phyloP scores from a whole-genome alignment of 2,797 vertebrate species.

The Cyclopterus lumpus region DNA sequence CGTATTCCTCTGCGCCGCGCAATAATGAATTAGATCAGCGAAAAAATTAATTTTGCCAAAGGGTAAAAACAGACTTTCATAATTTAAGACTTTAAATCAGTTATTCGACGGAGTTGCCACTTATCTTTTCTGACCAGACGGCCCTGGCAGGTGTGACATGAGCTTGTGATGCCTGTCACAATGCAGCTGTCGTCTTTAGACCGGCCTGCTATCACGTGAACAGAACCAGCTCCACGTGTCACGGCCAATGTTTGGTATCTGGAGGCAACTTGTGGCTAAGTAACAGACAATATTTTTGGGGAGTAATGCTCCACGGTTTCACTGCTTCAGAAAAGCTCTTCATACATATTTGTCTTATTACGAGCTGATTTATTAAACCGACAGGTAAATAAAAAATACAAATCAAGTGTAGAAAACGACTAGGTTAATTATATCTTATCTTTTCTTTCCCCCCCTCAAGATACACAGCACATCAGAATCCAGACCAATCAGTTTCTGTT shows the following conservation, averaged over 20 bases:
- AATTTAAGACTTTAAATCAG: background rate
- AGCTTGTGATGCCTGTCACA: constrained; percentile 11
- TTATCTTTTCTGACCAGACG: background rate
- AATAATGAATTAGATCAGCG: constrained; percentile 71
- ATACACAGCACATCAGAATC: background rate
- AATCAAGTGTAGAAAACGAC: background rate
- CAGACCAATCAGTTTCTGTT: constrained; percentile 39
- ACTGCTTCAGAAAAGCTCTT: background rate
- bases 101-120: background rate
- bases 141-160: constrained; percentile 17
- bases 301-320: background rate
- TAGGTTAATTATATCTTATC: background rate
- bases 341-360: background rate
- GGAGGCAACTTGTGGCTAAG: background rate
- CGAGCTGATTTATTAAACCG: too few species aligned
- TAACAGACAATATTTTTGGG: background rate
- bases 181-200: constrained; percentile 11
- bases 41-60: too few species aligned
- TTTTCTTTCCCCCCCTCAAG: background rate
- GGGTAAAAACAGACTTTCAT: too few species aligned
- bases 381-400: background rate
- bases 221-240: background rate
- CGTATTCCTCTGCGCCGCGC: constrained; percentile 26
- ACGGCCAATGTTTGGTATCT: background rate
- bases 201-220: constrained; percentile 1